Conservation (phyloP, 2,113 vertebrate genomes). For the Oryzias celebensis region DNA sequence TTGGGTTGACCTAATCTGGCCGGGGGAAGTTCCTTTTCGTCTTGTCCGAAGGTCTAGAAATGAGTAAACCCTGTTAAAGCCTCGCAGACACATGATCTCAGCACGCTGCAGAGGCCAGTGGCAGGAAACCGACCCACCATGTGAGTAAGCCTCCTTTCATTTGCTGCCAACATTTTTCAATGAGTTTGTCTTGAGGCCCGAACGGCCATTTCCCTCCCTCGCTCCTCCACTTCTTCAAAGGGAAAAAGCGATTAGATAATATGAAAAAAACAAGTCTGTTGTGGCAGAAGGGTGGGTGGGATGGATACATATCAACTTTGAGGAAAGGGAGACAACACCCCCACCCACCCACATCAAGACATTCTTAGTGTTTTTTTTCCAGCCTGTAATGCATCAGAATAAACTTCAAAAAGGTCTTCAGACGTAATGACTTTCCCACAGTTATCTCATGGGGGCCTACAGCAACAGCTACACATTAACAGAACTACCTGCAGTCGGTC, state of each 20-base stretch:
- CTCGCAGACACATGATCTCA: constrained; percentile 84
- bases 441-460: constrained; percentile 61
- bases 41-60: constrained; percentile 81
- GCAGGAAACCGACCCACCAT: constrained; percentile 82
- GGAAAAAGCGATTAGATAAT: constrained; percentile 76
- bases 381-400: constrained; percentile 68
- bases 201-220: constrained; percentile 66
- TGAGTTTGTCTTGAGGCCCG: constrained; percentile 81
- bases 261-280: constrained; percentile 74
- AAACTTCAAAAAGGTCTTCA: constrained; percentile 73
- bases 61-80: constrained; percentile 83
- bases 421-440: constrained; percentile 72
- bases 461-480: constrained; percentile 65
- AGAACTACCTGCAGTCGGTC: constrained; percentile 71
- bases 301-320: constrained; percentile 75
- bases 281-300: constrained; percentile 73
- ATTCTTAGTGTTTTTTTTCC: constrained; percentile 40
- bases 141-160: constrained; percentile 80
- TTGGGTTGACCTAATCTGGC: constrained; percentile 41
- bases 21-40: constrained; percentile 76
- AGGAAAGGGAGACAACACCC: constrained; percentile 69
- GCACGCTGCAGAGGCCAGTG: constrained; percentile 79
- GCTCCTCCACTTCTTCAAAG: constrained; percentile 71
- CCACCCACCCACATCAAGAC: constrained; percentile 74
- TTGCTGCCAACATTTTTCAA: constrained; percentile 82